Evolutionary conservation across 2,113 vertebrate species (phyloP).

Genomic region (Nothocercus nigrocapillus): DNA sequence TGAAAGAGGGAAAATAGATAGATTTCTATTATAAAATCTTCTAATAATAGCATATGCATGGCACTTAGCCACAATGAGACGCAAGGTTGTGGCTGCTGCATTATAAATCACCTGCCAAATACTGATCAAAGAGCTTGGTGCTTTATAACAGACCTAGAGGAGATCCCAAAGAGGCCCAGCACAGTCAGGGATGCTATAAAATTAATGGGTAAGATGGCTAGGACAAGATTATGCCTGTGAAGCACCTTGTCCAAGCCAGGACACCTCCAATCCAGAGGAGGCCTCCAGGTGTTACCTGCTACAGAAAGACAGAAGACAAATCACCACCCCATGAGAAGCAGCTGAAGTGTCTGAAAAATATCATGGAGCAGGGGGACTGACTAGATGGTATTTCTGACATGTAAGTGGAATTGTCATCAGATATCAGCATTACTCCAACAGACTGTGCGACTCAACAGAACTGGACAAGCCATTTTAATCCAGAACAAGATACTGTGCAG

Average conservation of each 20-base stretch:
- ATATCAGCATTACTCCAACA: neutral
- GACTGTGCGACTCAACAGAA: neutral
- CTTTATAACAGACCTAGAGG: neutral
- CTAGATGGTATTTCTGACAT: neutral
- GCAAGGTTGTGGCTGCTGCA: neutral
- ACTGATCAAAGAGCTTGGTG: neutral
- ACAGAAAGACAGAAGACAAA: neutral
- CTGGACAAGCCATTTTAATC: neutral
- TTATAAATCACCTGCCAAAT: neutral
- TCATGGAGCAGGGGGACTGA: neutral
- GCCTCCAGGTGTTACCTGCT: neutral
- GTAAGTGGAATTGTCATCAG: neutral
- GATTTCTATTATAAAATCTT: neutral
- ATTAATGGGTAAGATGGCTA: neutral
- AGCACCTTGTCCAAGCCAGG: neutral
- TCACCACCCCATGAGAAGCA: neutral
- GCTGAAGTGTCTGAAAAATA: neutral
- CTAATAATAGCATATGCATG: neutral
- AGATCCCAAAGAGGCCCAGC: neutral
- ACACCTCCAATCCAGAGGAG: neutral
- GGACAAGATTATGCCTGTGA: neutral
- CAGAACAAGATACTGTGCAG: neutral
- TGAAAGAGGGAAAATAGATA: slow-evolving; percentile 10
- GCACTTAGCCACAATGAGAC: neutral
- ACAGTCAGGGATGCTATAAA: neutral